Conservation (phyloP, 2,888 invertebrate species). For the Bombylius major region DNA sequence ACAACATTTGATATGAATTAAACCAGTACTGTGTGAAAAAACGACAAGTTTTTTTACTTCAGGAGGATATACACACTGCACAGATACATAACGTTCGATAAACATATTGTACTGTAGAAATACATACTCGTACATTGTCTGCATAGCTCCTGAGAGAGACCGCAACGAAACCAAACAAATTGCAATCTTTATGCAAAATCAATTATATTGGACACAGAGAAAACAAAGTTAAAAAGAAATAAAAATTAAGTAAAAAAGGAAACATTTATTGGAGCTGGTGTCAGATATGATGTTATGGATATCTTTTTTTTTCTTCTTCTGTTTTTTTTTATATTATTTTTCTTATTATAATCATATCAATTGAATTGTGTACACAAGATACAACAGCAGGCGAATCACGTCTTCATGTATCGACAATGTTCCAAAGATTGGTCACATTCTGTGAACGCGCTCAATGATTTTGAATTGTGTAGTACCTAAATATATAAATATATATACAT, state of each 20-base stretch:
- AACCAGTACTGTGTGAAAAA: too few relatives aligned
- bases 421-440: not conserved
- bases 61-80: too few relatives aligned
- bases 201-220: slow-evolving; percentile 11
- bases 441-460: too few relatives aligned
- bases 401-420: not conserved
- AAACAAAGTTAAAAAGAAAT: not conserved
- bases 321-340: too few relatives aligned
- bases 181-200: slow-evolving; percentile 13
- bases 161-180: slow-evolving; percentile 1
- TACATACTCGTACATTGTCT: not conserved
- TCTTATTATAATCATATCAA: slow-evolving; percentile 1
- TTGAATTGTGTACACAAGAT: not conserved
- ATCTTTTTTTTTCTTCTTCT: not conserved
- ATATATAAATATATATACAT: too few relatives aligned
- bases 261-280: not conserved
- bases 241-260: not conserved
- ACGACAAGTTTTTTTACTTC: too few relatives aligned
- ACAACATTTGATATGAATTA: too few relatives aligned
- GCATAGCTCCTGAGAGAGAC: not conserved
- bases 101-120: not conserved
- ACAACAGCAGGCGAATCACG: not conserved
- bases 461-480: too few relatives aligned
- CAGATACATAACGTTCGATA: too few relatives aligned
- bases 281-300: not conserved